Base-by-base conservation (phyloP, 92 coral and sea anemone species). In the Montipora capitata region DNA sequence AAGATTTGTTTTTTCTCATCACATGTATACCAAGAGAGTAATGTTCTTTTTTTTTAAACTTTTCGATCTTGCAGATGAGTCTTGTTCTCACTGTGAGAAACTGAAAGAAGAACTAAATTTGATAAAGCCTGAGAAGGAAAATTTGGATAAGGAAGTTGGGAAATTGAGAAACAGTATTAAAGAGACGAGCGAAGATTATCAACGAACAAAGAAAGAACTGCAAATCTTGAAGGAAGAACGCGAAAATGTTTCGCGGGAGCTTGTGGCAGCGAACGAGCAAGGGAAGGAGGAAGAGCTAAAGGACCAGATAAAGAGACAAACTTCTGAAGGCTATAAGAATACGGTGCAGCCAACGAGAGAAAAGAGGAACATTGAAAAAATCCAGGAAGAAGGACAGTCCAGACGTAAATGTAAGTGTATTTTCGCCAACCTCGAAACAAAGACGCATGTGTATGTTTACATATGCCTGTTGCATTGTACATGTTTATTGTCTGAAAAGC, bases 311-410 rank as follows among this genome's bases (percentile, higher is more conserved):
- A 94, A 94, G 62, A 88, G 64, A 38, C 86, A 72, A 7, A 93
- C 79, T 40, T 68, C 68, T 3, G 87, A 85, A 41, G 72, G 73
- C 4, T 73, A 83, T 54, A 86, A 88, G 59, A 16, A 91, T 3
- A 91, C 63, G 39, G 82, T 62, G 48, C 94, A 95, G 38, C 52
- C 91, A 40, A 95, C 80, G 70, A 93, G 84, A 91, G 96, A 91
- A 74, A 80, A 87, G 54, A 77, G 77, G 2, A 72, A 68, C 13
- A 52, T 54, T 15, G 87, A 56, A 20, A 85, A 89, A 20, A 40
- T 43, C 13, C 92, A 93, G 12, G 87, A 89, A 44, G 96, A 95
- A 8, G 56, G 71, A 8, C 90, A 76, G 8, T 72, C 35, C 35
- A 27, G 0, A 27, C 35, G 1, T 0, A 27, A 1, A 27, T 27